Evolutionary conservation across 2,888 invertebrate genomes (phyloP).

Genomic region (Drosophila meridionalis): DNA sequence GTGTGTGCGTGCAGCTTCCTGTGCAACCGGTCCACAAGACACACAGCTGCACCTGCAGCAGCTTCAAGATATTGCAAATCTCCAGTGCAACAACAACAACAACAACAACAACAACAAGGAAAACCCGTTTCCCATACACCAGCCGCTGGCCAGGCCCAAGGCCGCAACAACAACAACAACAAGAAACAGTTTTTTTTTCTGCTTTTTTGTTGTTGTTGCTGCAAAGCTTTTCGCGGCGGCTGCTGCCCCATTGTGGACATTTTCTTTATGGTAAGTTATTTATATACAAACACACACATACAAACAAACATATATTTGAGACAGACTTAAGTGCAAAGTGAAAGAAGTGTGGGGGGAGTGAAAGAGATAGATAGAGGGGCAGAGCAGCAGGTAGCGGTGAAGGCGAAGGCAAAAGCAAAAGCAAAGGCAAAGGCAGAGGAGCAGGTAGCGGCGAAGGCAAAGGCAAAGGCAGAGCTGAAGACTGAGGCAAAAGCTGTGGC

Average conservation of each 20-base stretch:
- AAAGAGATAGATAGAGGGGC: too few relatives aligned
- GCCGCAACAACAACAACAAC: slow-evolving; percentile 30
- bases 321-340: background rate
- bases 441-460: too few relatives aligned
- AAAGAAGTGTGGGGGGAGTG: background rate
- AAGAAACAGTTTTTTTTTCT: slow-evolving; percentile 9
- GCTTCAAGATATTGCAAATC: background rate
- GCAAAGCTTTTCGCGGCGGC: slow-evolving; percentile 24
- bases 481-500: too few relatives aligned
- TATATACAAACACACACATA: slow-evolving; percentile 29
- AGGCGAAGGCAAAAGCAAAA: too few relatives aligned
- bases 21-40: slow-evolving; percentile 75
- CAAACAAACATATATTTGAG: background rate
- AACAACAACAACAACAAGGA: slow-evolving; percentile 20
- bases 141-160: slow-evolving; percentile 33
- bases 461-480: too few relatives aligned
- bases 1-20: slow-evolving; percentile 67
- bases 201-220: background rate
- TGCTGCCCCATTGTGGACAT: slow-evolving; percentile 45
- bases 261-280: slow-evolving; percentile 58
- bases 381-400: too few relatives aligned
- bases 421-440: too few relatives aligned
- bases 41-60: slow-evolving; percentile 66
- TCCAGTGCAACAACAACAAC: slow-evolving; percentile 15
- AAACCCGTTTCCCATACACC: slow-evolving; percentile 58